Evolutionary conservation across 2,113 vertebrate genomes (phyloP), one percentile per base, ranked within the genome.

Genomic region (Eptesicus fuscus): DNA sequence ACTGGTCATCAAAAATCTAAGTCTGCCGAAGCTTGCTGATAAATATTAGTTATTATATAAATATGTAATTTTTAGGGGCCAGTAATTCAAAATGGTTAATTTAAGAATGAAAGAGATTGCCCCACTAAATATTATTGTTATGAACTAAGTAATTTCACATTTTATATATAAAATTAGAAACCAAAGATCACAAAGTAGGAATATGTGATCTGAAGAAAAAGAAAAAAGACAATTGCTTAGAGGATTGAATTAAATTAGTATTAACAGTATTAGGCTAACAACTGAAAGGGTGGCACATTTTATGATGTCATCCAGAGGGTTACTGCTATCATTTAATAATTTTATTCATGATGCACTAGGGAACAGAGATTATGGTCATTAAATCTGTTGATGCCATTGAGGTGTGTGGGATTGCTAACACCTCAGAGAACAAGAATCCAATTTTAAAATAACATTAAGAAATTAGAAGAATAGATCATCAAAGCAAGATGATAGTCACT

Each of bases 361-460:
- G 90, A 93, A 84, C 11, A 90, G 77, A 94, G 85, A 92, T 84
- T 80, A 92, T 44, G 69, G 84, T 96, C 69, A 96, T 92, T 82
- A 87, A 83, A 78, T 94, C 49, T 93, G 88, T 44, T 56, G 73
- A 93, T 92, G 63, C 53, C 53, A 94, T 5, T 96, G 88, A 92
- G 63, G 90, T 94, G 70, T 90, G 82, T 90, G 85, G 85, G 74
- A 85, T 70, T 95, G 95, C 82, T 90, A 92, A 95, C 63, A 92
- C 82, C 86, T 94, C 80, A 90, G 95, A 96, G 95, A 85, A 83
- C 0, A 47, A 91, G 88, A 92, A 94, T 94, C 77, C 92, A 88
- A 97, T 96, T 97, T 93, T 94, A 96, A 96, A 91, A 95, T 90
- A 96, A 95, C 76, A 95, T 91, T 93, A 93, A 85, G 90, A 96